Evolutionary conservation across 30 jellyfish, hydroid and myxozoan genomes (phyloP), one percentile per base, ranked within the genome.

Genomic region (Aurelia aurita): DNA sequence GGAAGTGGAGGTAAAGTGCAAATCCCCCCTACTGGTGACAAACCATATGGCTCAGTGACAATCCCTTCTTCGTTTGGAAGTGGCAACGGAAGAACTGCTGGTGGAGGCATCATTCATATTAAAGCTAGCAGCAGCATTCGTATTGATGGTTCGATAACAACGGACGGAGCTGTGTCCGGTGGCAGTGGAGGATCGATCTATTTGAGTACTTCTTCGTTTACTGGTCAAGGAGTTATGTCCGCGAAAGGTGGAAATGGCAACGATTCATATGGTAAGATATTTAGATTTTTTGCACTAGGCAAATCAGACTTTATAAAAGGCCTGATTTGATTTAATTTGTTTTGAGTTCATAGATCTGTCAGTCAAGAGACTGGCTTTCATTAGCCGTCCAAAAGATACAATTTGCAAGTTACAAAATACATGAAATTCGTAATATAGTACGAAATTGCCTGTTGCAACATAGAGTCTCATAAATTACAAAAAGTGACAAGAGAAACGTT

Each of bases 101-200:
- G 93, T 57, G 93, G 93, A 11, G 93, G 93, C 35, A 71, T 84
- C 64, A 61, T 84, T 14, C 72, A 72, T 59, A 10, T 71, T 43
- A 46, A 59, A 14, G 79, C 69, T 39, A 23, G 44, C 22, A 72
- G n/a, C 14, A 43, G 64, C 27, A 76, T 84, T 61, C 87, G 86
- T 31, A 27, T 71, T 3, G 93, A 84, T 43, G 93, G 93, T 26
- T 59, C 29, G 66, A 61, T 84, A 28, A 45, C 32, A n/a, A 77
- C 77, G 31, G 79, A 84, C 45, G 93, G 87, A 1, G 74, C 61
- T 22, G 20, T 80, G 14, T 11, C 31, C 60, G 93, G 93, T 45
- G 87, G 75, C 19, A 84, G 93, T 61, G 93, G 93, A 7, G 93
- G 93, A 39, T 70, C 87, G 28, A 84, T 84, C 32, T 72, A 63